phyloP scores from a whole-genome alignment of 2,797 vertebrate genomes.

The Sebastes elongatus region DNA sequence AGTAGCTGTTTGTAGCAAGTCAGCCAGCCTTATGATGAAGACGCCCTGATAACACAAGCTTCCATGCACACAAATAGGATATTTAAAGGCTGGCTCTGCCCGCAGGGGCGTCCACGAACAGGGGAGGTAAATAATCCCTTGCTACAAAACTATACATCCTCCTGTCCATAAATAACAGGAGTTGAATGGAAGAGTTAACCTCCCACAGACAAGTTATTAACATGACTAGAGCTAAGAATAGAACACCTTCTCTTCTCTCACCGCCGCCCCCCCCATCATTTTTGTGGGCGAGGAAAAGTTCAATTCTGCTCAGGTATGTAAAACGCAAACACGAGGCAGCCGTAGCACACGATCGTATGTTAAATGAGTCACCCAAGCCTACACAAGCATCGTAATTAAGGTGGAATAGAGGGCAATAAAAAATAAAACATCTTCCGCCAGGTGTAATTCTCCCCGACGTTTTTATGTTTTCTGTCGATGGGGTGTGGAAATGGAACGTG shows the following conservation, averaged over 20 bases:
- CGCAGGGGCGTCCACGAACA: conserved; percentile 46
- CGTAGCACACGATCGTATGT: not conserved
- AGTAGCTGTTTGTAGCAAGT: conserved; percentile 68
- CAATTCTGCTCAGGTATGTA: conserved; percentile 51
- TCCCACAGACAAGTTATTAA: conserved; percentile 66
- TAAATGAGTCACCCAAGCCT: conserved; percentile 39
- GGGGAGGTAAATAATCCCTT: conserved; percentile 68
- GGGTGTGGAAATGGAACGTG: conserved; percentile 60
- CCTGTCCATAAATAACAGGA: conserved; percentile 72
- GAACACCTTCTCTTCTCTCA: conserved; percentile 1
- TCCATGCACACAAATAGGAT: conserved; percentile 66
- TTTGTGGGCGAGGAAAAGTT: conserved; percentile 46
- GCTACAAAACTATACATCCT: conserved; percentile 48
- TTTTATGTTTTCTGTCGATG: conserved; percentile 65
- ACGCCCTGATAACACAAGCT: conserved; percentile 61
- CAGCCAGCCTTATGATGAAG: conserved; percentile 62
- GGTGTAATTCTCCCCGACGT: conserved; percentile 62
- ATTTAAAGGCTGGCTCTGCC: conserved; percentile 68
- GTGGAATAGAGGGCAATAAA: conserved; percentile 57
- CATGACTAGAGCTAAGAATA: conserved; percentile 56
- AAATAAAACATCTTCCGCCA: conserved; percentile 53
- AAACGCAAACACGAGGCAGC: conserved; percentile 57
- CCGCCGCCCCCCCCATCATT: conserved; percentile 8
- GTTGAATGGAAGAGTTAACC: conserved; percentile 59
- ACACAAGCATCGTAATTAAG: conserved; percentile 62